Percentiles rank a stretch among this genome's conserved stretches.
These are phyloP conservation scores for Serilophus lunatus DNA, from an alignment of 2,113 vertebrate genomes.

Conservation along the genomic window DNA sequence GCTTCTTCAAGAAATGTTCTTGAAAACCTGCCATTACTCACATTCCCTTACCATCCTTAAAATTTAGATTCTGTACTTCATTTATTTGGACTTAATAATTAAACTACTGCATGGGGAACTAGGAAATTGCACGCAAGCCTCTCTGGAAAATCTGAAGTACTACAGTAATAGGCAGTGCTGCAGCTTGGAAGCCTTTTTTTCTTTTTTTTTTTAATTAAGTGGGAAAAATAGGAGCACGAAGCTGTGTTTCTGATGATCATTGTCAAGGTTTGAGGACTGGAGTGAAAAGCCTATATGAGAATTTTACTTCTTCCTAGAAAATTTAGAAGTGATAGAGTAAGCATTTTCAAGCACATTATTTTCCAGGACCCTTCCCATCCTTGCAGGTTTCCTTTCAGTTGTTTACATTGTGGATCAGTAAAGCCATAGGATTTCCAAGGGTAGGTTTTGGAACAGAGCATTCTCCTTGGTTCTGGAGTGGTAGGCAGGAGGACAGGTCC, in stretches of 20 bases:
- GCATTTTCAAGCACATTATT: not conserved
- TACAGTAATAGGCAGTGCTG: not conserved
- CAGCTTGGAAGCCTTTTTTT: not conserved
- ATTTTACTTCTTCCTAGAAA: not conserved
- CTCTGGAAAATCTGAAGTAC: not conserved
- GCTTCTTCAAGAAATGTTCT: not conserved
- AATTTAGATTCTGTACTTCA: not conserved
- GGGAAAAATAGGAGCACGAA: not conserved
- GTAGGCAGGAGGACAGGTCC: not conserved
- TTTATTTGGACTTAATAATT: not conserved
- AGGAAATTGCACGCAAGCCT: not conserved
- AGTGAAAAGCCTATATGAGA: not conserved
- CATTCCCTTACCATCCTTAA: not conserved
- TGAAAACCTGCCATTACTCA: not conserved
- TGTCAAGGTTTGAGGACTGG: not conserved
- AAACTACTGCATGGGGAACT: not conserved
- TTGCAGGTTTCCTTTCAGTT: not conserved
- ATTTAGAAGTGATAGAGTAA: not conserved
- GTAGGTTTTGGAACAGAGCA: not conserved
- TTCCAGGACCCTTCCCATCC: not conserved
- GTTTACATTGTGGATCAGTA: accelerated
- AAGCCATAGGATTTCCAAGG: not conserved
- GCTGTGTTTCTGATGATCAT: not conserved
- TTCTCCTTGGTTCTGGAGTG: not conserved
- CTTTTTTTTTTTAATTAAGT: not conserved